phyloP scores from a whole-genome alignment of 1,140 invertebrate species.

The Halotydeus destructor region DNA sequence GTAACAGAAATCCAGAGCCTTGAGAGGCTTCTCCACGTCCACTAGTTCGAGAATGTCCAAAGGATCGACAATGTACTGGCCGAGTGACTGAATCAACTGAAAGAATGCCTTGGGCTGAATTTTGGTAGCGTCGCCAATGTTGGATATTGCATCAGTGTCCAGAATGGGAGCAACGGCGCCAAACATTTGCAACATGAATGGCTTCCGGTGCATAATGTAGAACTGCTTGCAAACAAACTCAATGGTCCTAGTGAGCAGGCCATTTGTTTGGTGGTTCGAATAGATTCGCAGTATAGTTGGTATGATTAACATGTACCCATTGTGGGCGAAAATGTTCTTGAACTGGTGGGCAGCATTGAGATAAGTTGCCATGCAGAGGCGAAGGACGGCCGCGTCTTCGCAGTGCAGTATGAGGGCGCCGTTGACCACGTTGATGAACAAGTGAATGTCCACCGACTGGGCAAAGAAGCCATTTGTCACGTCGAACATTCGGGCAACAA shows the following conservation, averaged over 20 bases:
- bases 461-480: conserved; percentile 96
- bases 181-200: conserved; percentile 97
- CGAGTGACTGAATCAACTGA: conserved; percentile 38
- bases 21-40: conserved; percentile 82
- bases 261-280: conserved; percentile 89
- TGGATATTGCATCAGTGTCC: conserved; percentile 49
- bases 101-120: conserved; percentile 20
- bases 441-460: conserved; percentile 85
- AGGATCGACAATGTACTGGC: conserved; percentile 77
- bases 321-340: conserved; percentile 94
- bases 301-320: conserved; percentile 86
- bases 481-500: conserved; percentile 92
- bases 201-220: conserved; percentile 91
- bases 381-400: conserved; percentile 80
- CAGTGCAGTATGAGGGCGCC: conserved; percentile 89
- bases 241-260: conserved; percentile 71
- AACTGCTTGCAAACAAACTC: conserved; percentile 97
- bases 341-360: conserved; percentile 95
- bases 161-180: conserved; percentile 88
- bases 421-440: conserved; percentile 94
- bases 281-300: conserved; percentile 89
- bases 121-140: conserved; percentile 32
- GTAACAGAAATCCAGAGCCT: conserved; percentile 91
- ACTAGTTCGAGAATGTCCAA: conserved; percentile 86
- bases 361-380: conserved; percentile 88